phyloP scores from a whole-genome alignment of 2,888 invertebrate genomes.

The Parnassius smintheus region DNA sequence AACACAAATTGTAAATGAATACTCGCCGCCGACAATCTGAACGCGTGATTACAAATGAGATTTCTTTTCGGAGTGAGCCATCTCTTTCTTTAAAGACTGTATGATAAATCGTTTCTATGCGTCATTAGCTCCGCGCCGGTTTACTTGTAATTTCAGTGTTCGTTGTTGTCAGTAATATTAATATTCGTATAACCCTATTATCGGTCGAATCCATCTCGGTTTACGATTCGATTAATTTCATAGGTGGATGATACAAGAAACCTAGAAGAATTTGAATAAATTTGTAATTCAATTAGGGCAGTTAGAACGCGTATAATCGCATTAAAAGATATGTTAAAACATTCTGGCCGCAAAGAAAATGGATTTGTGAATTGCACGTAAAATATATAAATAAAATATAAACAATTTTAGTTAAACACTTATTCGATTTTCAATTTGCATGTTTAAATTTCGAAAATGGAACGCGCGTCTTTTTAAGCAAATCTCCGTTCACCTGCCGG shows the following conservation, averaged over 20 bases:
- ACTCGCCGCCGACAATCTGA: conserved; percentile 42
- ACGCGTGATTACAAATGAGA: conserved; percentile 70
- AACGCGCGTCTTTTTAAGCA: conserved; percentile 37
- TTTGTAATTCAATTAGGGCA: conserved; percentile 51
- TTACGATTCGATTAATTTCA: conserved; percentile 63
- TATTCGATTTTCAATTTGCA: conserved; percentile 8
- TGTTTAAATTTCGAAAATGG: conserved; percentile 45
- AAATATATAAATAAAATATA: conserved; percentile 3
- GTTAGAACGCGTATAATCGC: conserved; percentile 48
- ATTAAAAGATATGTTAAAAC: conserved; percentile 65
- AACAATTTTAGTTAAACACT: neutral
- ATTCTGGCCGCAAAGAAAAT: conserved; percentile 40
- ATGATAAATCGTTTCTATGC: conserved; percentile 72
- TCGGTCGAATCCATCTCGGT: conserved; percentile 65
- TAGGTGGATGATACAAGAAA: conserved; percentile 36
- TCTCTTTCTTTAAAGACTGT: conserved; percentile 59
- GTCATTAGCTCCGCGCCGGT: conserved; percentile 67
- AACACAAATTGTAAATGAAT: conserved; percentile 73
- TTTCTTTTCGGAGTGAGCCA: conserved; percentile 70
- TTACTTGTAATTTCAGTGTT: conserved; percentile 70
- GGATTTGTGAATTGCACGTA: conserved; percentile 12
- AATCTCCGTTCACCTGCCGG: conserved; percentile 55
- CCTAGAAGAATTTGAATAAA: conserved; percentile 38
- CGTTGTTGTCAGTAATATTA: conserved; percentile 75
- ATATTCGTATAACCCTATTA: conserved; percentile 74